Conservation (phyloP, 2,113 vertebrate genomes). For the Tachuris rubrigastra region DNA sequence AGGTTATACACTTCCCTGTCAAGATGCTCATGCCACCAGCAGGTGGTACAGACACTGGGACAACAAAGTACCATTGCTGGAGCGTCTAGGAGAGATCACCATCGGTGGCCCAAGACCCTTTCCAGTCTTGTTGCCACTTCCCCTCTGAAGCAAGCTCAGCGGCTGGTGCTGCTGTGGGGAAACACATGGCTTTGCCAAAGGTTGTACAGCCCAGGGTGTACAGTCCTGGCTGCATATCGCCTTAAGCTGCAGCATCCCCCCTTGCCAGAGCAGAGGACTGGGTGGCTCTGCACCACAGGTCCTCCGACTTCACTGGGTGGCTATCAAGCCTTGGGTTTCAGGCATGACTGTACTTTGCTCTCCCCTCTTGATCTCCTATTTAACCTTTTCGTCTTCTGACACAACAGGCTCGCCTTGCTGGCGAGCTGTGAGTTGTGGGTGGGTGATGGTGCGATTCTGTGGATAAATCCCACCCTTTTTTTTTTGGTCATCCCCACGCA, state of each 20-base stretch:
- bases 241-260: background rate
- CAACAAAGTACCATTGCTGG: background rate
- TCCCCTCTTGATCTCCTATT: background rate
- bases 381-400: background rate
- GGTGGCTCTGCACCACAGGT: background rate
- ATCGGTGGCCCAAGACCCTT: fast-evolving
- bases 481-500: background rate
- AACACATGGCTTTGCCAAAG: background rate
- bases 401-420: background rate
- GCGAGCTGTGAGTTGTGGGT: fast-evolving
- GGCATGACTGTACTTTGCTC: background rate
- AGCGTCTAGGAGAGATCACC: background rate
- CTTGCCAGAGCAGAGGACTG: background rate
- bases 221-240: fast-evolving
- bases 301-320: background rate
- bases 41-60: fast-evolving
- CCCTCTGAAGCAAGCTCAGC: background rate
- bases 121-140: background rate
- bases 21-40: fast-evolving
- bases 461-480: background rate
- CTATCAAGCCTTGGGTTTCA: background rate
- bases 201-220: too few relatives aligned
- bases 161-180: fast-evolving
- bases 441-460: background rate
- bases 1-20: fast-evolving